A percentile compares a stretch with the other conserved stretches of the same genome.
Conservation (phyloP, 2,888 invertebrate genomes). For the Chrysina gloriosa region DNA sequence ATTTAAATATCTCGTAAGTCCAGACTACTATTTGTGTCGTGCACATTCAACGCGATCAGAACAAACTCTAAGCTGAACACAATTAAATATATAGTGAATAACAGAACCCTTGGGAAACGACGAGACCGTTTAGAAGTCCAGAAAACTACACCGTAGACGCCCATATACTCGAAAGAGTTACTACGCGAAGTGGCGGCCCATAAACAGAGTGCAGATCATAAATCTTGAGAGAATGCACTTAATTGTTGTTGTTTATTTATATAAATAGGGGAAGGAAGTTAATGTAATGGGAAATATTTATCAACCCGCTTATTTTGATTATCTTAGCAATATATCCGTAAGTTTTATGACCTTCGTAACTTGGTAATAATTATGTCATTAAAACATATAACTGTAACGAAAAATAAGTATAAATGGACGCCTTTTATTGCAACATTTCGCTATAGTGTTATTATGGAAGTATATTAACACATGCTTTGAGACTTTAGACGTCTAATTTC, state of each 20-base stretch:
- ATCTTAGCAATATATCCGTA: too few relatives aligned
- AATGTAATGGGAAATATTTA: neutral
- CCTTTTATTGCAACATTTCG: too few relatives aligned
- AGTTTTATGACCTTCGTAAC: too few relatives aligned
- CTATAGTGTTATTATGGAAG: too few relatives aligned
- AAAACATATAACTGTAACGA: too few relatives aligned
- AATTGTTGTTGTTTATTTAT: neutral
- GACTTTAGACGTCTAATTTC: too few relatives aligned
- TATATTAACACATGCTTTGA: too few relatives aligned
- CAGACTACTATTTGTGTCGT: too few relatives aligned
- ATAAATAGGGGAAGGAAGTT: neutral
- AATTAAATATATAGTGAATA: conserved; percentile 27
- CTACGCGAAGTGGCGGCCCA: neutral
- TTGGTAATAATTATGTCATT: too few relatives aligned
- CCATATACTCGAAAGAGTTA: conserved; percentile 10
- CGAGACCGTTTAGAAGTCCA: neutral
- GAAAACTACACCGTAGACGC: conserved; percentile 1
- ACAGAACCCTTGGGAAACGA: conserved; percentile 9
- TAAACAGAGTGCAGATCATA: neutral
- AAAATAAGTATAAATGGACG: too few relatives aligned
- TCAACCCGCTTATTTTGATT: neutral
- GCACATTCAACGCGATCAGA: too few relatives aligned
- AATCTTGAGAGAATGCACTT: neutral
- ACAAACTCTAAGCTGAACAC: conserved; percentile 1
- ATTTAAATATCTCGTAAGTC: neutral